phyloP scores from a whole-genome alignment of 2,797 vertebrate genomes.

The Cirrhinus molitorella region DNA sequence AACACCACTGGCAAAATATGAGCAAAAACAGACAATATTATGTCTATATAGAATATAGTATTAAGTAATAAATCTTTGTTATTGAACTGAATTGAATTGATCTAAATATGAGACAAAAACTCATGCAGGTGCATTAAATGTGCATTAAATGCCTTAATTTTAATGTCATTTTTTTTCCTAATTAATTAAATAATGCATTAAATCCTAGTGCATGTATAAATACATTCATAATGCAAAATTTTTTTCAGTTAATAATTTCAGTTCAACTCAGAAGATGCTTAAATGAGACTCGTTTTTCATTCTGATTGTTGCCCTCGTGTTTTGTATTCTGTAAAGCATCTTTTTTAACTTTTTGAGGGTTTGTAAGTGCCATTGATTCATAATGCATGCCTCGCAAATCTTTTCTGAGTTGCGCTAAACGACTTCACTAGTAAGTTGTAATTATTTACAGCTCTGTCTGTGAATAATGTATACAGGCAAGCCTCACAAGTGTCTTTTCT shows the following conservation, averaged over 20 bases:
- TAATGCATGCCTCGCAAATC: conserved; percentile 31
- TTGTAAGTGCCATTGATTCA: background rate
- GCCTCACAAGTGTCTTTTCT: background rate
- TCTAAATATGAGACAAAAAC: background rate
- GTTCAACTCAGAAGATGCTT: background rate
- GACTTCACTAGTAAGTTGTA: conserved; percentile 16
- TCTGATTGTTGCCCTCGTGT: background rate
- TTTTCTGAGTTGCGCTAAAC: conserved; percentile 21
- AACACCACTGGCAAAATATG: background rate
- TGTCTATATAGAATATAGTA: background rate
- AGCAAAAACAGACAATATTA: background rate
- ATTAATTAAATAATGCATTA: background rate
- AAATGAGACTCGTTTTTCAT: background rate
- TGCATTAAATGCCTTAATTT: background rate
- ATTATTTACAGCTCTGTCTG: conserved; percentile 15
- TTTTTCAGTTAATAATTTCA: background rate
- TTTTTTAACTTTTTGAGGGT: background rate
- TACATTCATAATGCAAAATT: background rate
- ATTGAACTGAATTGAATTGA: background rate
- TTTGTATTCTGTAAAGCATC: background rate
- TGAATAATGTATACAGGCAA: conserved; percentile 11
- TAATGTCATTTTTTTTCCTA: background rate
- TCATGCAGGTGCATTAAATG: background rate
- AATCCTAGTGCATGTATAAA: background rate
- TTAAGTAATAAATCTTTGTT: background rate